Conservation (phyloP, 2,113 vertebrate species). For the Galeopterus variegatus region DNA sequence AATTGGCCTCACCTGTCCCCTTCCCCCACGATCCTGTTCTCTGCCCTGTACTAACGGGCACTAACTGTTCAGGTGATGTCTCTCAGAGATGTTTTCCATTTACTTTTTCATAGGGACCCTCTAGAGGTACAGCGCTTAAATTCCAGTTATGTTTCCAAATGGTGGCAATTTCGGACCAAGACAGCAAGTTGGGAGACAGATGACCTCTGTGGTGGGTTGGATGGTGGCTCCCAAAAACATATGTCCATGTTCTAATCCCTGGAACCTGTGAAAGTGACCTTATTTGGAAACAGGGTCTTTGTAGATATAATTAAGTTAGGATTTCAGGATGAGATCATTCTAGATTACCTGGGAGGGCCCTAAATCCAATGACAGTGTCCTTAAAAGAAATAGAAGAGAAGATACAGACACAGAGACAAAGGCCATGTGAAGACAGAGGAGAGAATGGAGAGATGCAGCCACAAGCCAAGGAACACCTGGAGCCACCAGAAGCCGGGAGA, state of each 20-base stretch:
- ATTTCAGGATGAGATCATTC: not conserved
- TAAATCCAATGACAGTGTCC: not conserved
- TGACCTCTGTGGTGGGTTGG: not conserved
- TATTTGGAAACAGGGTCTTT: conserved; percentile 5
- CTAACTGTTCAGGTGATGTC: not conserved
- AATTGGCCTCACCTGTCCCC: not conserved
- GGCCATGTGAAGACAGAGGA: not conserved
- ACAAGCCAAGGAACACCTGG: not conserved
- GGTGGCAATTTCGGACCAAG: not conserved
- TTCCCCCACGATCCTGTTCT: not conserved
- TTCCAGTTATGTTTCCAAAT: conserved; percentile 22
- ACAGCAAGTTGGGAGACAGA: not conserved
- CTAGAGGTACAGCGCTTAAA: not conserved
- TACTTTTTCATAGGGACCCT: not conserved
- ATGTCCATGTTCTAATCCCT: not conserved
- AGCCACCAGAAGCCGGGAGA: not conserved
- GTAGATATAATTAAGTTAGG: not conserved
- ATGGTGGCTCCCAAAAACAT: not conserved
- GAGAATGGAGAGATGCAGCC: not conserved
- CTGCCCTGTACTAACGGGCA: not conserved
- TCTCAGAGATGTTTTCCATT: not conserved
- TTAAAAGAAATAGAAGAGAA: conserved; percentile 6
- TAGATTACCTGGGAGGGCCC: not conserved
- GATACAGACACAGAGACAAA: not conserved
- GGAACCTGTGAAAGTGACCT: not conserved